These are phyloP conservation scores for Saguinus midas DNA, from an alignment of 2,113 vertebrate genomes.

Conservation along the genomic window DNA sequence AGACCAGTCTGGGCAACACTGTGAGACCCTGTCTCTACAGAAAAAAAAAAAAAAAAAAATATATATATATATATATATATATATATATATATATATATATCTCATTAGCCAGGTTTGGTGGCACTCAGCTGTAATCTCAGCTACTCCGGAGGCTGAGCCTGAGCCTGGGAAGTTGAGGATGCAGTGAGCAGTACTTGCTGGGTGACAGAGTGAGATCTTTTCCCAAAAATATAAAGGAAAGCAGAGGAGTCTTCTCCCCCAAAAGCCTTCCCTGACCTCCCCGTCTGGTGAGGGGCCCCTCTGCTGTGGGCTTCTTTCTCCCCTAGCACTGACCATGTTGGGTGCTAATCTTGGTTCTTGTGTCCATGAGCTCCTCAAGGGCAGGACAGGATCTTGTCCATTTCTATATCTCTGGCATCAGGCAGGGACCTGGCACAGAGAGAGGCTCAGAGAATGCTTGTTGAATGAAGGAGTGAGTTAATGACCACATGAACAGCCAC, in stretches of 20 bases:
- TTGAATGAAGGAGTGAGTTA: background rate
- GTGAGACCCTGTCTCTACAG: too few species aligned
- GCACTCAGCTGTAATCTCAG: too few species aligned
- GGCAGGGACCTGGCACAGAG: background rate
- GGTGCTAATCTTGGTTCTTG: background rate
- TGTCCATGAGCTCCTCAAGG: background rate
- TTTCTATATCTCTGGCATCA: background rate
- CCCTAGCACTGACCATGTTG: fast-evolving
- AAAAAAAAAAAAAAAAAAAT: too few species aligned
- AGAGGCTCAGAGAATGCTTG: background rate
- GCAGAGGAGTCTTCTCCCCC: background rate
- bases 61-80: too few species aligned
- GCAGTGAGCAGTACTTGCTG: too few species aligned
- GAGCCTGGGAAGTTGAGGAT: too few species aligned
- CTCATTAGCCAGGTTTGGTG: too few species aligned
- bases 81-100: too few species aligned
- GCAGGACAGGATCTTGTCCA: background rate
- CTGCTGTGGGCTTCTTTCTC: background rate
- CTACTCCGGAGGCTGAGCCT: too few species aligned
- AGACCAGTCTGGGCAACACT: too few species aligned
- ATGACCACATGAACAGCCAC: background rate
- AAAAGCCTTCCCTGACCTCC: background rate
- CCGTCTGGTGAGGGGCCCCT: background rate
- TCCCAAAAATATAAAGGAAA: too few species aligned
- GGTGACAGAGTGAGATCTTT: too few species aligned